These are phyloP conservation scores for Mamestra configurata DNA, from an alignment of 1,140 invertebrate species.

Conservation along the genomic window DNA sequence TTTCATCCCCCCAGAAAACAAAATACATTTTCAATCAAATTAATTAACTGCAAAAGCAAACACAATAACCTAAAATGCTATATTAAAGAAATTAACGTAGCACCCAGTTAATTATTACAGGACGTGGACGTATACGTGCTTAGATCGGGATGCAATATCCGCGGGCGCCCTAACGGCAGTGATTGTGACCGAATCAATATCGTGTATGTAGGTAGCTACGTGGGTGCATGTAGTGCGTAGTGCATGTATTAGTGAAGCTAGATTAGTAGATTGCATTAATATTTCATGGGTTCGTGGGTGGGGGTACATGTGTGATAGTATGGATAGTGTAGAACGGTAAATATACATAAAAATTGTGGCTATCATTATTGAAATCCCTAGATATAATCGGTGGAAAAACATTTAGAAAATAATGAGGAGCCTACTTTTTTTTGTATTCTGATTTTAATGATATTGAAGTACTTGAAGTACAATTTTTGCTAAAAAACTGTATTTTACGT, in stretches of 20 bases:
- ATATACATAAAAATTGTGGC: neutral
- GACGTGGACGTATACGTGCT: neutral
- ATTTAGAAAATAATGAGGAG: too few species aligned
- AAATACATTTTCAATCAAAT: too few species aligned
- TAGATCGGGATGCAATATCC: conserved; percentile 37
- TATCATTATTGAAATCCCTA: neutral
- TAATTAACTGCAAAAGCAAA: neutral
- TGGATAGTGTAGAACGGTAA: neutral
- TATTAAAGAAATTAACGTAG: conserved; percentile 1
- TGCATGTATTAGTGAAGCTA: conserved; percentile 12
- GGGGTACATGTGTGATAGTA: neutral
- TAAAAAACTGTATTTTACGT: too few species aligned
- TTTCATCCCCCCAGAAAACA: too few species aligned
- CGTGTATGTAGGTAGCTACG: neutral
- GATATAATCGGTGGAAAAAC: too few species aligned
- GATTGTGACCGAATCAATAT: conserved; percentile 28
- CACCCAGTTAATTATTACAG: neutral
- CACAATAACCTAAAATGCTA: neutral
- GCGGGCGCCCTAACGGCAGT: neutral
- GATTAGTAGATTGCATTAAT: conserved; percentile 27
- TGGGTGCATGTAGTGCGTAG: neutral
- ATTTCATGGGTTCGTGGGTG: conserved; percentile 5
- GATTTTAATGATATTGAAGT: too few species aligned
- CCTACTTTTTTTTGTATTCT: too few species aligned
- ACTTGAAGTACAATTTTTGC: too few species aligned